Evolutionary conservation across 1,140 invertebrate genomes (phyloP), one percentile per base, ranked within the genome.

Genomic region (Pseudomyrmex flavicornis): DNA sequence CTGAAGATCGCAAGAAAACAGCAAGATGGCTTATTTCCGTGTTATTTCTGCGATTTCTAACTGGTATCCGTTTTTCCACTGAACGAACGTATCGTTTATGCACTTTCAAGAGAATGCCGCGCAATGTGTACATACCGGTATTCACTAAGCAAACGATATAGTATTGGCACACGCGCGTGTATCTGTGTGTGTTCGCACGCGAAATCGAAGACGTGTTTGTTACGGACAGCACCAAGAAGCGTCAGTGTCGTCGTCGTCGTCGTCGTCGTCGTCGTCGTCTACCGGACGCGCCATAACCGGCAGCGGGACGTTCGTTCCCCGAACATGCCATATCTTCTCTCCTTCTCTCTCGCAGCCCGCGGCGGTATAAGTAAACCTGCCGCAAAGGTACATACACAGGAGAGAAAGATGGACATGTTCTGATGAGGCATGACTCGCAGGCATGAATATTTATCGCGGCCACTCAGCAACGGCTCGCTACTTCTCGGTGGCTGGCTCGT

Each of bases 391-490:
- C 5, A 26, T 10, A 50, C 54, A 15, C 12, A 26, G 20, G 8
- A 22, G 69, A 59, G 74, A 88, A 87, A 87, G 85, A 87, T 87
- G 83, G 66, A 63, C 82, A 56, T 56, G 54, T 50, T 62, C 62
- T 72, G 48, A 66, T 70, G 73, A 87, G n/a, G 62, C 69, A 77
- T 63, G 73, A 70, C 82, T 62, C 50, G 52, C 74, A 17, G 26
- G 68, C 77, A 90, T 90, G 89, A 90, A 90, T 90, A 90, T 90
- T 89, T 90, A 90, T 89, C 80, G 82, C 46, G 70, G 59, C 65
- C 70, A 82, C 85, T 85, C 85, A 86, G 74, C 83, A 62, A 59
- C 66, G 58, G 66, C 52, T 17, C 80, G 65, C 52, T 80, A 80
- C 85, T 87, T 87, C 82, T 73, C 86, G 61, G 72, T 85, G 58